Conservation (phyloP, 2,888 invertebrate genomes). For the Caenorhabditis sp. region DNA sequence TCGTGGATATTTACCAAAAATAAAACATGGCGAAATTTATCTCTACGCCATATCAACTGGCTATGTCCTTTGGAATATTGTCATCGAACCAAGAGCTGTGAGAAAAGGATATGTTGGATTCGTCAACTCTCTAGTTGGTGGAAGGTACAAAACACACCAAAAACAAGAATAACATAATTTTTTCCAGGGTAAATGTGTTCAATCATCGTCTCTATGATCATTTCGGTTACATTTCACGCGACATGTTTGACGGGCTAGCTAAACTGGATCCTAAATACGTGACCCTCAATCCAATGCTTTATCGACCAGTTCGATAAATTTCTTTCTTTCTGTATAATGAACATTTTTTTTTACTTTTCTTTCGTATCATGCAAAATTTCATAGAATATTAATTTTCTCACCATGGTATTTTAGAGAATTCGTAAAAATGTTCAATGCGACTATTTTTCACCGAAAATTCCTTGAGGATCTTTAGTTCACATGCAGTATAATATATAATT, state of each 20-base stretch:
- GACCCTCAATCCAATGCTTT: conserved; percentile 49
- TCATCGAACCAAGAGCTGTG: conserved; percentile 82
- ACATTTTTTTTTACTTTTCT: background rate
- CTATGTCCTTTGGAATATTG: conserved; percentile 74
- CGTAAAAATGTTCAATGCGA: too few species aligned
- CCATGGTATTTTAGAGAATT: too few species aligned
- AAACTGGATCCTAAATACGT: conserved; percentile 37
- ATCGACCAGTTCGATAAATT: background rate
- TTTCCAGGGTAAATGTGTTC: conserved; percentile 53
- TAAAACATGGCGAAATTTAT: conserved; percentile 79
- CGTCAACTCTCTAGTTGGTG: conserved; percentile 80
- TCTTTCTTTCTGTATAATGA: background rate
- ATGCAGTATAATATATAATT: too few species aligned
- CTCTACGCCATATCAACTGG: conserved; percentile 81
- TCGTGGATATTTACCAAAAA: conserved; percentile 77
- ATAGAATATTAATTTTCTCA: too few species aligned
- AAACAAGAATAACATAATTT: background rate
- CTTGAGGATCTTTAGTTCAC: too few species aligned
- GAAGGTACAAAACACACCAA: too few species aligned
- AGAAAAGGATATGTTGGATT: conserved; percentile 86
- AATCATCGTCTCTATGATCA: conserved; percentile 51
- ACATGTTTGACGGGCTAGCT: conserved; percentile 40
- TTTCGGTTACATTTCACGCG: conserved; percentile 53
- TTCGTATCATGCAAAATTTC: too few species aligned
- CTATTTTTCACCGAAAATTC: too few species aligned